Base-by-base conservation (phyloP, 2,797 vertebrate species). In the Acestrorhynchus altus region DNA sequence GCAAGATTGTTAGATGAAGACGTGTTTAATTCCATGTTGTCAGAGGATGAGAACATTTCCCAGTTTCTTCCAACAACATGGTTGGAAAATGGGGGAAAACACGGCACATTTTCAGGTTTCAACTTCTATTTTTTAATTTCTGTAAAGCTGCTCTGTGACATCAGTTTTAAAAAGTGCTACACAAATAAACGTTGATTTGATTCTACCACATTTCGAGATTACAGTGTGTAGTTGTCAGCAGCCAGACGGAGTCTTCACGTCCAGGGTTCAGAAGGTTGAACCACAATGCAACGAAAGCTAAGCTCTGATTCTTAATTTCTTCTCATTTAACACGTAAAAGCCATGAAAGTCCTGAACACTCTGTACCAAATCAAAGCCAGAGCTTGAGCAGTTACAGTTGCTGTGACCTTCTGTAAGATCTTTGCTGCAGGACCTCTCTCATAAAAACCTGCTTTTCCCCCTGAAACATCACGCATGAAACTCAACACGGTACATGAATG, bases 381-480 rank as follows among this genome's bases (percentile, higher is more conserved):
- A 74, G 35, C 24, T 54, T 7, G 16, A 26, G 73, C 66, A 68
- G 54, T 56, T 68, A 15, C 46, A 72, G 15, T 49, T 60, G 42
- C 28, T 20, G n/a, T 64, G 46, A 22, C 39, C 52, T 68, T 57
- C 56, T 42, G 28, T 69, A 49, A 42, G 67, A 74, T 64, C 9
- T 44, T 72, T 68, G 56, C 57, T 67, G 54, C 52, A 63, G 63
- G 47, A 75, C 46, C 61, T 76, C 72, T 76, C 72, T 63, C 60
- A 80, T 73, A 68, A 76, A 77, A 73, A 35, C 28, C 11, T 35
- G 16, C 31, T 18, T 18, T 74, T 77, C 71, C 49, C n/a, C 26
- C 56, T 80, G 47, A 70, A 77, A 73, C 65, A 70, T 65, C 74
- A 65, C 73, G 57, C 57, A 65, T 76, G 81, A 79, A 82, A 76